Evolutionary conservation across 1,140 invertebrate species (phyloP), one percentile per base, ranked within the genome.

Genomic region (Drosophila insularis): DNA sequence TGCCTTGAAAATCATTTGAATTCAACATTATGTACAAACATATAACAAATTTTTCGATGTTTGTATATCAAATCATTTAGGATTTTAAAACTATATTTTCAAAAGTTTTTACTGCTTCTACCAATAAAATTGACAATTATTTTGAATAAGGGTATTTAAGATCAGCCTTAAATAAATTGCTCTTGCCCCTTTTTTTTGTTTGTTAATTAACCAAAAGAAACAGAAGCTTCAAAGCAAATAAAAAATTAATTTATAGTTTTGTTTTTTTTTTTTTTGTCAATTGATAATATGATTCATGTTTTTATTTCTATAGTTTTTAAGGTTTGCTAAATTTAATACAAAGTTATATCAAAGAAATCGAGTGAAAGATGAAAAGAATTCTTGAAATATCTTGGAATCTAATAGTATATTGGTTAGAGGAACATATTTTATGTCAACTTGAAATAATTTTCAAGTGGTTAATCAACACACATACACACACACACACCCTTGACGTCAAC

Each of bases 181-280:
- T 37, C 0, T 37, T 37, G 10, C 1, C 11, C 2, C 13, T 37
- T 37, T 37, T n/a, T 37, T 0, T 35, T 35, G 86, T 0, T 35
- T 35, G 86, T 74, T 86, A 85, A 81, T 87, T 71, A 86, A 68
- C 67, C 67, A 62, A 50, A 72, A 67, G 63, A 64, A 64, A 23
- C 74, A 82, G 23, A 2, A 23, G 40, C 3, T 32, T 23, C 10
- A 7, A 19, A 50, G 31, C 11, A 11, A 43, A 37, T 55, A 4
- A n/a, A 31, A 14, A 14, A 13, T 8, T 14, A 68, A 68, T 69
- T 63, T 31, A 60, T 50, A 14, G 27, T 27, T 21, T 4, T 19
- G n/a, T 46, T 50, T 62, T 59, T 75, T 68, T 27, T 21, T 4
- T 19, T 19, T 46, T 50, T 62, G 59, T 75, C 75, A 74, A 68